A percentile compares a stretch with the other conserved stretches of the same genome.
Conservation (phyloP, 64 coral and sea anemone genomes). For the Astreopora myriophthalma region DNA sequence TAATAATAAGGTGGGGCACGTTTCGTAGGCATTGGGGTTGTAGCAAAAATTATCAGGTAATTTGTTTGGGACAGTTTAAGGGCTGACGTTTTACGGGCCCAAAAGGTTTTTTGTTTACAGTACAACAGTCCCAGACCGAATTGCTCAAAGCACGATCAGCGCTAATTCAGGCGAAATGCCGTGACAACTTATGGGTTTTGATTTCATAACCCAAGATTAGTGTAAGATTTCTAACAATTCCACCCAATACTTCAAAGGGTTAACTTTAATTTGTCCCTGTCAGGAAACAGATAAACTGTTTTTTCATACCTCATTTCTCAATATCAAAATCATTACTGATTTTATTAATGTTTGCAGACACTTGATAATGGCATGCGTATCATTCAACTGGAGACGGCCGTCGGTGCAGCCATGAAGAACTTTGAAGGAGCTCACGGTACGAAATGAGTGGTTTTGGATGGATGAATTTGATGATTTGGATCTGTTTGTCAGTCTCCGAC, state of each 20-base stretch:
- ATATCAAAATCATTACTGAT: background rate
- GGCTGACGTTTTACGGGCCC: too few relatives aligned
- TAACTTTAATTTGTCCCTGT: too few relatives aligned
- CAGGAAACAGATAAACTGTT: too few relatives aligned
- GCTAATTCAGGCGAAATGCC: too few relatives aligned
- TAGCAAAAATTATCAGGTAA: background rate
- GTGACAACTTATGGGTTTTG: too few relatives aligned
- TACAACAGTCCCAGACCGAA: too few relatives aligned
- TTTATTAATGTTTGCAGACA: conserved; percentile 54
- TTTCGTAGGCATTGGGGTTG: background rate
- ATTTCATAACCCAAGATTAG: too few relatives aligned
- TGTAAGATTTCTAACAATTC: too few relatives aligned
- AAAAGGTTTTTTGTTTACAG: too few relatives aligned
- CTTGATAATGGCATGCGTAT: conserved; percentile 87
- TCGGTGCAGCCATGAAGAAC: conserved; percentile 98
- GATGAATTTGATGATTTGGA: background rate
- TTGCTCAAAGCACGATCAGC: too few relatives aligned
- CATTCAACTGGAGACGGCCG: conserved; percentile 95
- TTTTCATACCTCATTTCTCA: background rate
- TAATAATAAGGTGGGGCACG: conserved; percentile 87
- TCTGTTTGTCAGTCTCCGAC: background rate
- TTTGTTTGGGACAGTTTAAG: too few relatives aligned
- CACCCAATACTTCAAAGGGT: too few relatives aligned
- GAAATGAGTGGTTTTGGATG: background rate
- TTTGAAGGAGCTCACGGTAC: conserved; percentile 92